Base-by-base conservation (phyloP, 2,797 vertebrate genomes). In the Coregonus sp. region DNA sequence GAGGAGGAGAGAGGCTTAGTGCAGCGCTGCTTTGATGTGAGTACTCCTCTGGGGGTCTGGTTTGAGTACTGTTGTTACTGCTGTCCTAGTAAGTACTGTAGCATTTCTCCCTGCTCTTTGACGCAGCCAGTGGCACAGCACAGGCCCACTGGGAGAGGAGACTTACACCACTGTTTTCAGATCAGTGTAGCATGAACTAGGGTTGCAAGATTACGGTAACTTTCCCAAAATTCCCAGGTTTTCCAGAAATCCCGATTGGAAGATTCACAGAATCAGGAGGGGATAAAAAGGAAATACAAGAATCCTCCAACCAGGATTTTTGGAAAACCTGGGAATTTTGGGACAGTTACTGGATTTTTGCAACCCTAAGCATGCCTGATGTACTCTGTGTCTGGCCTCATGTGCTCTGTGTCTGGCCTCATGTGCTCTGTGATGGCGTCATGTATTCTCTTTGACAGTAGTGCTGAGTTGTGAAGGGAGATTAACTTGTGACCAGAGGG, bases 401-500 rank as follows among this genome's bases (percentile, higher is more conserved):
- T 47, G 40, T 47, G 1, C 40, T 47, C 40, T 11, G 2, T 47
- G 40, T 11, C 40, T 47, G 40, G 9, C 40, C 18, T 80, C 66
- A 70, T 78, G 33, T 72, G 68, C 59, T 16, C 63, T 75, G 59
- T 12, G 37, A 14, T 0, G 68, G 4, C 56, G 1, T 20, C 56
- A 59, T 47, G 9, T 47, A 47, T 25, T 25, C 40, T 47, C 40
- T 11, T 47, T 47, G 54, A 63, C 31, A 16, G 25, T 5, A 29
- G 68, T 20, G 70, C 70, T 25, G 11, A 29, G n/a, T 4, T 80
- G 75, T 76, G 70, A 76, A 72, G 69, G 69, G 50, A 47, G 75
- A 79, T 70, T 75, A 81, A 82, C 51, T 75, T 11, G 68, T 56
- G 67, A 52, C 12, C 37, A 78, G 25, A 25, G 25, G 25, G 25